Percentiles rank a stretch among this genome's conserved stretches.
Evolutionary conservation across 2,888 invertebrate species (phyloP).

Genomic region (Ophion costatus): DNA sequence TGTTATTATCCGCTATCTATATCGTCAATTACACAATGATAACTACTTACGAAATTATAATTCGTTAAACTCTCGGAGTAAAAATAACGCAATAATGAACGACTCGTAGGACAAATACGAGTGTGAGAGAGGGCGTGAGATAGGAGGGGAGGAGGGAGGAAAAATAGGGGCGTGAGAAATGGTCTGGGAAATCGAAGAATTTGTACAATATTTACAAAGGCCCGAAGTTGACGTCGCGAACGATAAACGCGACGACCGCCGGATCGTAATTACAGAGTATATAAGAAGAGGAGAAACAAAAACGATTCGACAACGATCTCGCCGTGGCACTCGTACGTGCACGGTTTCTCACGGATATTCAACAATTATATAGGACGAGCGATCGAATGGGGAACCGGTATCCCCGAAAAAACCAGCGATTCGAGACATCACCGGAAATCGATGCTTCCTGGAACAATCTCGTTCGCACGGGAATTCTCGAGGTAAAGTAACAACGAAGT

Average conservation of each 20-base stretch:
- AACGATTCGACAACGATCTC: conserved; percentile 52
- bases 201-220: conserved; percentile 70
- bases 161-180: conserved; percentile 15
- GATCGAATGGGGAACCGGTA: conserved; percentile 41
- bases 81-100: conserved; percentile 67
- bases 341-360: conserved; percentile 36
- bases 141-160: background rate
- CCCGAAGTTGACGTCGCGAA: conserved; percentile 55
- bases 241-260: conserved; percentile 54
- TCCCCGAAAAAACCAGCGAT: background rate
- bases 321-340: conserved; percentile 34
- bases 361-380: conserved; percentile 46
- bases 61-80: conserved; percentile 66
- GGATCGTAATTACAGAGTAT: conserved; percentile 63
- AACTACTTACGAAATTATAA: conserved; percentile 65
- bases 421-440: conserved; percentile 36
- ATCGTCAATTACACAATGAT: conserved; percentile 63
- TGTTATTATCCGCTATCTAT: conserved; percentile 61
- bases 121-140: background rate
- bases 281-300: conserved; percentile 41
- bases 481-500: conserved; percentile 37
- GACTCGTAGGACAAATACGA: conserved; percentile 49
- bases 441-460: conserved; percentile 16
- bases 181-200: conserved; percentile 53
- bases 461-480: conserved; percentile 12